phyloP scores from a whole-genome alignment of 1,140 invertebrate species.

The Neodiprion pinetum region DNA sequence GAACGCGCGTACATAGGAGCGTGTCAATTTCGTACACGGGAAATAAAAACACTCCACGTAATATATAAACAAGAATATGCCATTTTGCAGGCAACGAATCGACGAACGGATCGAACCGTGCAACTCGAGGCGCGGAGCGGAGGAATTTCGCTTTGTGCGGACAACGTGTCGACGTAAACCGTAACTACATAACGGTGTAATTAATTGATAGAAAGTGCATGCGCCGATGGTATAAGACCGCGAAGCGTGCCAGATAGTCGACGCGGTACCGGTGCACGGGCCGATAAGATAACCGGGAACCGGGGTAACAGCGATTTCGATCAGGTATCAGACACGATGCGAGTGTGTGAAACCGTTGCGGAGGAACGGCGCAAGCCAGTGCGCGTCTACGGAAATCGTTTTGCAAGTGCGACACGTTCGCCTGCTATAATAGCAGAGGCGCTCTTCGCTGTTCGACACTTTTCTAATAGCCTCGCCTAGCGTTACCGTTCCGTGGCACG shows the following conservation, averaged over 20 bases:
- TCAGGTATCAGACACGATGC: background rate
- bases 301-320: background rate
- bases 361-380: background rate
- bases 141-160: background rate
- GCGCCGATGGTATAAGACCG: background rate
- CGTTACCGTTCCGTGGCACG: too few species aligned
- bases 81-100: too few species aligned
- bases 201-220: slow-evolving; percentile 3
- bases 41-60: too few species aligned
- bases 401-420: too few species aligned
- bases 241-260: slow-evolving; percentile 16
- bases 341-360: background rate
- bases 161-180: background rate
- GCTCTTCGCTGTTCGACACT: too few species aligned
- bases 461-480: too few species aligned
- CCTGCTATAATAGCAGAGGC: too few species aligned
- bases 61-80: too few species aligned
- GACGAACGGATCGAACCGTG: too few species aligned
- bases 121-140: background rate
- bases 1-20: background rate
- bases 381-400: too few species aligned
- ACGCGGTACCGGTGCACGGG: background rate
- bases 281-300: too few species aligned
- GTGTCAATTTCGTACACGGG: background rate
- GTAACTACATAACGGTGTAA: background rate